Evolutionary conservation across 30 jellyfish, hydroid and myxozoan species (phyloP), one percentile per base, ranked within the genome.

Genomic region (Catostylus mosaicus): DNA sequence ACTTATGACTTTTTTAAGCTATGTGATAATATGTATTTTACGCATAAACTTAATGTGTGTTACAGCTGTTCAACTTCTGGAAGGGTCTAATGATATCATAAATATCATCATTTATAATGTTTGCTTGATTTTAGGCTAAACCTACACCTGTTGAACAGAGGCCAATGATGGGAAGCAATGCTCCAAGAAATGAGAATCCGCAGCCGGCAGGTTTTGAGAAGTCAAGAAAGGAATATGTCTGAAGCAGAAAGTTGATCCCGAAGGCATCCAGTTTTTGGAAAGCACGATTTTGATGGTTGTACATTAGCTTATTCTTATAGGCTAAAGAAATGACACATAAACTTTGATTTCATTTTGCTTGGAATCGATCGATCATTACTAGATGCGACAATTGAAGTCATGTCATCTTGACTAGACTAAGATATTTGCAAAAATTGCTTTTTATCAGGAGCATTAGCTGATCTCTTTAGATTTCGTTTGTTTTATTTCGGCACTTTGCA

Each of bases 171-270:
- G 47, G 20, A 14, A 40, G 54, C 7, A 14, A 40, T 40, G 14
- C 14, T 14, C 54, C 68, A 23, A 27, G 40, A 27, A 57, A 43
- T 18, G 82, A 79, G 1, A 64, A 23, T 30, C 46, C 51, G n/a
- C 72, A 57, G 84, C 48, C 78, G 34, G 34, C 78, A 12, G 75
- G 81, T 14, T 57, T 48, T 36, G 92, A 82, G 66, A 82, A 73
- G 57, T 82, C 92, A 40, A 54, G 92, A 29, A 82, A 82, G 71
- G 92, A 82, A 52, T 82, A 82, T 54, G 92, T 82, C 24, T 80
- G 38, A 51, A 1, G 31, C 38, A 0, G 10, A 35, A 22, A 23
- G n/a, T 22, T 4, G 14, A 16, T 27, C 5, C 24, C 20, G 14
- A 40, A 40, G 54, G 63, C 27, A 9, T 3, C 63, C 63, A 5